Conservation (phyloP, 2,113 vertebrate species). For the Bungarus multicinctus region DNA sequence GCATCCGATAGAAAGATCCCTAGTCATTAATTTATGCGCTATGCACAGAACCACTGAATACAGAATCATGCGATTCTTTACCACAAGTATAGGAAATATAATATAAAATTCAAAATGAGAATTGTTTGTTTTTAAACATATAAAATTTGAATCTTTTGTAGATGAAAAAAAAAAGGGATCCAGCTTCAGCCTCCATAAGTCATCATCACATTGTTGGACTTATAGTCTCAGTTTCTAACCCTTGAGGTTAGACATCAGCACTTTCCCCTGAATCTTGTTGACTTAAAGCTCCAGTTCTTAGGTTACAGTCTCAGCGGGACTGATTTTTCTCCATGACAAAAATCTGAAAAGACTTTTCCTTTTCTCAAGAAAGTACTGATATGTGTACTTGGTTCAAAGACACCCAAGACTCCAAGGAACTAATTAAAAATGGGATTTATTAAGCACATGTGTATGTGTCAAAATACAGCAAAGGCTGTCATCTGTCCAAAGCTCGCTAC, state of each 20-base stretch:
- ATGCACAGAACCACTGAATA: slow-evolving; percentile 14
- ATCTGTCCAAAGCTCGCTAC: neutral
- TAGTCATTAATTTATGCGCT: slow-evolving; percentile 46
- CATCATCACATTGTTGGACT: neutral
- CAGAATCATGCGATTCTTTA: slow-evolving; percentile 32
- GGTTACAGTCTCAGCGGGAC: neutral
- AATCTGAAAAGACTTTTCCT: neutral
- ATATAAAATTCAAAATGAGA: slow-evolving; percentile 37
- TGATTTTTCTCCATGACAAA: neutral
- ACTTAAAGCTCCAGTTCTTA: neutral
- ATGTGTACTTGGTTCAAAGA: slow-evolving; percentile 2
- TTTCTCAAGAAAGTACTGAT: slow-evolving; percentile 6
- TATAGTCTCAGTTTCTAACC: neutral
- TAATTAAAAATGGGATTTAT: slow-evolving; percentile 9
- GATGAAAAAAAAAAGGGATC: slow-evolving; percentile 20
- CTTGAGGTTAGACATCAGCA: neutral
- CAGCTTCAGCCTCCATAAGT: neutral
- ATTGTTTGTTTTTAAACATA: neutral
- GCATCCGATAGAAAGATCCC: slow-evolving; percentile 43
- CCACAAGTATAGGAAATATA: slow-evolving; percentile 44
- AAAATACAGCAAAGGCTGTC: slow-evolving; percentile 9
- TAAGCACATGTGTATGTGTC: neutral
- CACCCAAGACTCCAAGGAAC: neutral
- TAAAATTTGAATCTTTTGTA: slow-evolving; percentile 35
- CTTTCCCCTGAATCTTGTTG: neutral